phyloP scores from a whole-genome alignment of 35 echinoderm and acorn worm species.

The Patiria miniata region DNA sequence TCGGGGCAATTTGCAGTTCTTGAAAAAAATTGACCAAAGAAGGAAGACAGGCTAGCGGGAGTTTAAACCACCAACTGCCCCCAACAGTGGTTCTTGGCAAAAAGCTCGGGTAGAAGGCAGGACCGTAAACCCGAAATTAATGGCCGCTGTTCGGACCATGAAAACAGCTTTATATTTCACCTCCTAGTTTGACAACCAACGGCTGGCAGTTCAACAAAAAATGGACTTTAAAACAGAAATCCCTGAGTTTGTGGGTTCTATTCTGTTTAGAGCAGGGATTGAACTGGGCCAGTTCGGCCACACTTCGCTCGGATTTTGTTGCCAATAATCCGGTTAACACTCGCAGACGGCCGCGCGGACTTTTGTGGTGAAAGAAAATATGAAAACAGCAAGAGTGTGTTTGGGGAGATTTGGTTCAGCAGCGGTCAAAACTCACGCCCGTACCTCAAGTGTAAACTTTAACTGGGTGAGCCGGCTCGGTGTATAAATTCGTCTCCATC shows the following conservation, averaged over 20 bases:
- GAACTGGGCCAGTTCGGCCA: not conserved
- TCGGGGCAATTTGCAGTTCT: slow-evolving; percentile 8
- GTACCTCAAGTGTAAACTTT: not conserved
- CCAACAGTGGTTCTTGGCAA: not conserved
- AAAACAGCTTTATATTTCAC: slow-evolving; percentile 6
- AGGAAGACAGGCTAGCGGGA: slow-evolving; percentile 22
- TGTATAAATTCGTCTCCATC: slow-evolving; percentile 9
- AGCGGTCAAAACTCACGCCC: not conserved
- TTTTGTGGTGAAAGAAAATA: not conserved
- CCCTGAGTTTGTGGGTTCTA: too few relatives aligned
- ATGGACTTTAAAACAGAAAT: not conserved
- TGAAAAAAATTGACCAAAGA: not conserved
- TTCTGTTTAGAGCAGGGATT: too few relatives aligned
- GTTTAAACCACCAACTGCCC: not conserved
- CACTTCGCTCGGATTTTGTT: not conserved
- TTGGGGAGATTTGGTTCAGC: slow-evolving; percentile 14
- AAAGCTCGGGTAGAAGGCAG: not conserved
- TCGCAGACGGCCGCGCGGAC: not conserved
- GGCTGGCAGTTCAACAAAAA: not conserved
- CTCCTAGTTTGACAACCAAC: slow-evolving; percentile 2
- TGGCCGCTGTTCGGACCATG: slow-evolving; percentile 1
- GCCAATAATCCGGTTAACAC: not conserved
- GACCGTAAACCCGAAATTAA: slow-evolving; percentile 12
- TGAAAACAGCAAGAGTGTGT: slow-evolving; percentile 2
- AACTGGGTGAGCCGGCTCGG: not conserved